Evolutionary conservation across 2,888 invertebrate genomes (phyloP), one percentile per base, ranked within the genome.

Genomic region (Dicycla oo): DNA sequence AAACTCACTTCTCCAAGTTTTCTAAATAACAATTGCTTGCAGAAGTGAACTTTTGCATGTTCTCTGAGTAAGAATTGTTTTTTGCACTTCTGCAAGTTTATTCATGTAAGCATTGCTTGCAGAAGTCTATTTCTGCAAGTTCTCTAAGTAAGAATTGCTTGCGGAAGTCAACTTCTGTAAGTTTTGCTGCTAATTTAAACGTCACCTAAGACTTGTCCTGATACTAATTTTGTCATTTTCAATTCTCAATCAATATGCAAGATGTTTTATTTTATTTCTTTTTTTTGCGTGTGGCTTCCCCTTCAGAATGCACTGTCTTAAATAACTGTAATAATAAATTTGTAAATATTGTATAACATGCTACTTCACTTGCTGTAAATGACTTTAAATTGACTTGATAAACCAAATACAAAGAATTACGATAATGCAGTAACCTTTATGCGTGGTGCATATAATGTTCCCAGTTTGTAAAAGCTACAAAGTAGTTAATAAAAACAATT

Each of bases 171-270:
- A 34, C 10, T n/a, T 18, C 8, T 62, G n/a, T 49, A n/a, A 49
- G 10, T 30, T 10, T 61, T 47, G 13, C n/a, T 51, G 30, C 10
- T 30, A 34, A 51, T 51, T 30, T 49, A 30, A 49, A 26, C n/a
- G n/a, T 62, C 2, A 15, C 10, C n/a, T 51, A n/a, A 51, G 51
- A 34, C 30, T n/a, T 62, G 11, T 34, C 11, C 34, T 53, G 11
- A 53, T 6, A 53, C 43, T 60, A 53, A 60, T 69, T 68, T 8
- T 26, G n/a, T n/a, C 43, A 18, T 8, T 68, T 51, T 6, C 8
- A 13, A 30, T 30, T 40, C 7, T n/a, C 34, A 38, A 62, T 49
- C 5, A 62, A 34, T 67, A 38, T 23, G 3, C 15, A 49, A n/a
- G 6, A 15, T 7, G 0, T 23, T 18, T 23, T 49, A 3, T 6